phyloP scores from a whole-genome alignment of 2,797 vertebrate genomes.

The Diglossa cyanea region DNA sequence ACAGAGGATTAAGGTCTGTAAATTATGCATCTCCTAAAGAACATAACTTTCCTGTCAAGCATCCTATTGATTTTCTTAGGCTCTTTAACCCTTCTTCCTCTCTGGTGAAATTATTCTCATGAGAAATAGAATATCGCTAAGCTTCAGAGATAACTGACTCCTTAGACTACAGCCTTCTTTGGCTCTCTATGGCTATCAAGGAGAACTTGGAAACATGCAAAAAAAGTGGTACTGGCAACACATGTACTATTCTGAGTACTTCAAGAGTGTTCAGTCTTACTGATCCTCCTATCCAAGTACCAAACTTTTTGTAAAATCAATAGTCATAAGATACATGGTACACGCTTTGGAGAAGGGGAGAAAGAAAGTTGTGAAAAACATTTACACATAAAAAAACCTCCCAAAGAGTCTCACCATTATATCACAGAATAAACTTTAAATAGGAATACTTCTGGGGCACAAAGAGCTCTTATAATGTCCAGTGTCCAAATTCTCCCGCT shows the following conservation, averaged over 20 bases:
- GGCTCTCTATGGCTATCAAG: neutral
- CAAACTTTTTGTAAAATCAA: neutral
- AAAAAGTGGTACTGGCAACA: neutral
- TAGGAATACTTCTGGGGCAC: neutral
- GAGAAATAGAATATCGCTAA: neutral
- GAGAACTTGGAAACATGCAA: neutral
- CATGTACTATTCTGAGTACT: neutral
- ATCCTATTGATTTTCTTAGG: conserved; percentile 29
- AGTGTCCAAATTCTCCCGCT: neutral
- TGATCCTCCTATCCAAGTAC: neutral
- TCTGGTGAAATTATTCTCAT: neutral
- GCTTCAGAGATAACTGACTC: neutral
- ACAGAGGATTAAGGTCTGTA: conserved; percentile 48
- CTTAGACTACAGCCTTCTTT: neutral
- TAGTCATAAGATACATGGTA: neutral
- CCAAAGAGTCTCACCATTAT: accelerated
- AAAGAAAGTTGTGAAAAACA: neutral
- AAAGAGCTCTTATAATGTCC: neutral
- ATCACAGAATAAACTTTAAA: neutral
- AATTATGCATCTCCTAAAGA: conserved; percentile 52
- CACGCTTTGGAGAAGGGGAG: neutral
- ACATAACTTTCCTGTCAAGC: conserved; percentile 19
- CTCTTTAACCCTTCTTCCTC: conserved; percentile 2
- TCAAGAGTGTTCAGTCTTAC: neutral
- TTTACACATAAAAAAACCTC: neutral